Evolutionary conservation across 2,113 vertebrate species (phyloP).

Genomic region (Sinocyclocheilus grahami): DNA sequence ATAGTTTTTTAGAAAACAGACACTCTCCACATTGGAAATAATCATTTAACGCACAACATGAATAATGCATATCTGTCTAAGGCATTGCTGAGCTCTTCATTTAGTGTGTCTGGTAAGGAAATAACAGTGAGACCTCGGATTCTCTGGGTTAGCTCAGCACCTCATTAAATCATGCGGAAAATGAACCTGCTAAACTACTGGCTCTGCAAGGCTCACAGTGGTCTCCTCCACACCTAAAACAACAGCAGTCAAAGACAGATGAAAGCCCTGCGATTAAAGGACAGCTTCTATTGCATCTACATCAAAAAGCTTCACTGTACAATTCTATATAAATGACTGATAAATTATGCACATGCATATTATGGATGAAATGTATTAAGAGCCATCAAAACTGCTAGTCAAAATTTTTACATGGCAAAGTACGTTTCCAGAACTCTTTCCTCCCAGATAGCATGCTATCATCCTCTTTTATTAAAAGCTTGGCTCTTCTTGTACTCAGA

Average conservation of each 20-base stretch:
- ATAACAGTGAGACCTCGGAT: conserved; percentile 45
- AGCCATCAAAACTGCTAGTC: conserved; percentile 5
- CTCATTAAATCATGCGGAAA: conserved; percentile 49
- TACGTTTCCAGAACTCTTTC: background rate
- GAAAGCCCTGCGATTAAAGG: background rate
- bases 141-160: conserved; percentile 27
- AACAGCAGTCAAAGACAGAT: background rate
- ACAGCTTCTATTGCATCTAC: background rate
- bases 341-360: background rate
- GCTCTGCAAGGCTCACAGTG: background rate
- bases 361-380: conserved; percentile 18
- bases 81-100: conserved; percentile 26
- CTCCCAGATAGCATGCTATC: background rate
- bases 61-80: conserved; percentile 43
- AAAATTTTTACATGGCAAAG: background rate
- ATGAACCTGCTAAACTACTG: conserved; percentile 28
- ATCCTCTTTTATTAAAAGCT: conserved; percentile 30
- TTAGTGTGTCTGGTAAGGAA: conserved; percentile 27
- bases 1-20: conserved; percentile 12
- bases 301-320: background rate
- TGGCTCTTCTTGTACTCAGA: conserved; percentile 31
- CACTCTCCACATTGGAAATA: background rate
- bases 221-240: background rate
- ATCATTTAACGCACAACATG: conserved; percentile 21
- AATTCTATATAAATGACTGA: background rate